Evolutionary conservation across 2,113 vertebrate species (phyloP), one percentile per base, ranked within the genome.

Genomic region (Alligator mississippiensis): DNA sequence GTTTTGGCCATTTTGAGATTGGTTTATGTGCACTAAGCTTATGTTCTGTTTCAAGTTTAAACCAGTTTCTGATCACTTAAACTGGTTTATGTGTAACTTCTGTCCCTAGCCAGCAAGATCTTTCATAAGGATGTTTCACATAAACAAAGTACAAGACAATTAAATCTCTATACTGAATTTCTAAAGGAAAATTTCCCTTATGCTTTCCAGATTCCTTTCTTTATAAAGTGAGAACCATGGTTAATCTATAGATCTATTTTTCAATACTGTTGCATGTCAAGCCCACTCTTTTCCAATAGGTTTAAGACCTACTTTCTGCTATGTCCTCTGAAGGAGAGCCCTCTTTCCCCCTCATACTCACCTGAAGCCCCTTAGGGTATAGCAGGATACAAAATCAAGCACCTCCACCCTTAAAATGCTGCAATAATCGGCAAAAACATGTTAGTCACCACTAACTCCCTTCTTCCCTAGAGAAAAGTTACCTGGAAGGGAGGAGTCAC

Each of bases 371-470:
- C 47, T 47, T 47, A 47, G 47, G 47, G 7, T 47, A 47, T 47
- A 47, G 47, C 47, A 47, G 47, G 47, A 47, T 47, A 47, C 9
- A 47, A 47, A 47, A 47, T 47, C 63, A 74, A 83, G 58, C 8
- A 60, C 2, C 1, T 5, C 76, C 30, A n/a, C 22, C 58, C 17
- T 4, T 18, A 64, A 75, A 55, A 38, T 0, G 1, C 8, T 24
- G 9, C 19, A n/a, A n/a, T 11, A 61, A 38, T 85, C 21, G 38
- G 28, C 76, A 18, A 34, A 58, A 68, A 72, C 25, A 83, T 6
- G 13, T 38, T 13, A 14, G 38, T 2, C 28, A 59, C 55, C n/a
- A 58, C 3, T 19, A 30, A 34, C 15, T 55, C 34, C 55, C 6
- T 13, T 9, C 81, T 21, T 12, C 9, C 18, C 30, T 55, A 28